phyloP scores from a whole-genome alignment of 2,113 vertebrate species.

The Hymenochirus boettgeri region DNA sequence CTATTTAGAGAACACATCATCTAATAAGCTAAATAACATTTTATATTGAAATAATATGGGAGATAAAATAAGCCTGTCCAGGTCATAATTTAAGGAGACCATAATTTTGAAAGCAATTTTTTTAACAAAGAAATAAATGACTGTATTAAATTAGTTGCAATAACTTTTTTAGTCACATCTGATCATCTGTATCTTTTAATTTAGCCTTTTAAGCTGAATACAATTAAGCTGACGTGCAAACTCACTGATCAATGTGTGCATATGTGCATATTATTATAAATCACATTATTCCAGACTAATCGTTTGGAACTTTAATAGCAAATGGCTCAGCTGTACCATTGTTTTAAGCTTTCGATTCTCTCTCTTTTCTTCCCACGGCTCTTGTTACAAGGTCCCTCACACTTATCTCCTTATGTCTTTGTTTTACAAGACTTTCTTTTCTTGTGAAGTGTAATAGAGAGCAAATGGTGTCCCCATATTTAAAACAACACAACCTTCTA shows the following conservation, averaged over 20 bases:
- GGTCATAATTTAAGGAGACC: no score
- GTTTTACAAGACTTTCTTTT: constrained; percentile 37
- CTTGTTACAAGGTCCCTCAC: constrained; percentile 27
- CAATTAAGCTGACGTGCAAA: constrained; percentile 14
- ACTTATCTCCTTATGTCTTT: constrained; percentile 41
- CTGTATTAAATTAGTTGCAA: no score
- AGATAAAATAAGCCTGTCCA: no score
- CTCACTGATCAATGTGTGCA: constrained; percentile 19
- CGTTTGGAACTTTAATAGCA: constrained; percentile 37
- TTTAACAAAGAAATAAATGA: no score
- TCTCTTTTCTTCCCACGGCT: constrained; percentile 40
- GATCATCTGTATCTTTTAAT: constrained; percentile 1
- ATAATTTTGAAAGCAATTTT: no score
- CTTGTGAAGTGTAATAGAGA: constrained; percentile 33
- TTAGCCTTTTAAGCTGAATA: constrained; percentile 10
- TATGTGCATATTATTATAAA: constrained; percentile 38
- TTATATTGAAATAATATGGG: no score
- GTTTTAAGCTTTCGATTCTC: constrained; percentile 31
- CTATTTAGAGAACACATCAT: no score
- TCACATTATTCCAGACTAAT: constrained; percentile 29
- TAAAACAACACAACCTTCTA: constrained; percentile 38
- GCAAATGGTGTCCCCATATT: constrained; percentile 35
- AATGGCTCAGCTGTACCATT: constrained; percentile 40
- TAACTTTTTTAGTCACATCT: no score
- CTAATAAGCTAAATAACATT: no score